These are phyloP conservation scores for Tenthredo amoena DNA, from an alignment of 2,888 invertebrate species.

Conservation along the genomic window DNA sequence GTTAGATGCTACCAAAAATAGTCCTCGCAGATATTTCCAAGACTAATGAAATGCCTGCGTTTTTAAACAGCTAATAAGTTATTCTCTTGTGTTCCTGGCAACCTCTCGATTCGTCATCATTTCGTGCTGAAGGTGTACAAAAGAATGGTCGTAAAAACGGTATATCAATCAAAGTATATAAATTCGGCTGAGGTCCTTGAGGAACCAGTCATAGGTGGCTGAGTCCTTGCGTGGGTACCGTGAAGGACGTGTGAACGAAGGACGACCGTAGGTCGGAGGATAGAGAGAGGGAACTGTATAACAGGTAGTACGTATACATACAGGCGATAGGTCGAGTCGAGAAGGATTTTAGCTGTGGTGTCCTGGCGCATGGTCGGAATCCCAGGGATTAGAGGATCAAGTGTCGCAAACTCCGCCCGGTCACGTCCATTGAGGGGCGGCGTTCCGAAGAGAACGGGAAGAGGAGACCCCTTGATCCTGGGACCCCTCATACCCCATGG, in stretches of 20 bases:
- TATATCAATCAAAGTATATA: neutral
- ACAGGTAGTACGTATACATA: neutral
- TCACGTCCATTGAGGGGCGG: constrained; percentile 42
- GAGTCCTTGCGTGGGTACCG: constrained; percentile 23
- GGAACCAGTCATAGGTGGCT: neutral
- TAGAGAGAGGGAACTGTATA: constrained; percentile 5
- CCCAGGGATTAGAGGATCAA: constrained; percentile 50
- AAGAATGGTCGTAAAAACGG: neutral
- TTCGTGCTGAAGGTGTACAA: too few relatives aligned
- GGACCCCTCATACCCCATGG: neutral
- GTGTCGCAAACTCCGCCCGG: constrained; percentile 53
- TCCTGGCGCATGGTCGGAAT: constrained; percentile 46
- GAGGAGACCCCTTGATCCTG: constrained; percentile 10
- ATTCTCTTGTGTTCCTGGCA: neutral
- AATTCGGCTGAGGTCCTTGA: constrained; percentile 5
- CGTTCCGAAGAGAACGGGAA: constrained; percentile 13
- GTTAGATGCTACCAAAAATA: neutral
- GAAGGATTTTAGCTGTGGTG: constrained; percentile 44
- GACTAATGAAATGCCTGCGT: neutral
- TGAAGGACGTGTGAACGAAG: constrained; percentile 36
- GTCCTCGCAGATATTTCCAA: neutral
- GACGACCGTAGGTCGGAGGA: constrained; percentile 35
- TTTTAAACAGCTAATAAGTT: neutral
- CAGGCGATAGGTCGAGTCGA: constrained; percentile 30
- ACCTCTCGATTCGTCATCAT: neutral